phyloP scores from a whole-genome alignment of 53 echinoderm and acorn worm genomes.

The Zoroaster sp. region DNA sequence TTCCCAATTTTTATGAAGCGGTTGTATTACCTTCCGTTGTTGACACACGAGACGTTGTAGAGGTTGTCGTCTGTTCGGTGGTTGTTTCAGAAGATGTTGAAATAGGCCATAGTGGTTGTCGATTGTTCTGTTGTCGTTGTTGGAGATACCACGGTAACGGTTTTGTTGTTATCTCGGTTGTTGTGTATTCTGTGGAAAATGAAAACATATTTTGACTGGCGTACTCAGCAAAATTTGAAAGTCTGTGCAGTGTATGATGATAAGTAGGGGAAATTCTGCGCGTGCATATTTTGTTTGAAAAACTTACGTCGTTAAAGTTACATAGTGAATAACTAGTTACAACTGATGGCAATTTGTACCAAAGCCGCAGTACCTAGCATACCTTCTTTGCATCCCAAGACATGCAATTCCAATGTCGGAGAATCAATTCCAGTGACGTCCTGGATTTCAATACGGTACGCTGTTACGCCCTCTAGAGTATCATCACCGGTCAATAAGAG shows the following conservation, averaged over 20 bases:
- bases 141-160: neutral
- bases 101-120: neutral
- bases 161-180: neutral
- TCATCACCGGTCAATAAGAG: neutral
- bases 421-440: neutral
- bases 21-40: neutral
- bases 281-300: no score
- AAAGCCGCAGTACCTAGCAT: no score
- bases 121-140: neutral
- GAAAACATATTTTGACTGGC: no score
- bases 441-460: neutral
- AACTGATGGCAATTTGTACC: no score
- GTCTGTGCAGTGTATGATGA: no score
- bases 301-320: no score
- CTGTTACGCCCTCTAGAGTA: neutral
- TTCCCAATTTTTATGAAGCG: no score
- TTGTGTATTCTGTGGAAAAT: neutral
- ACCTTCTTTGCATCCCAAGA: neutral
- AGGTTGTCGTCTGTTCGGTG: neutral
- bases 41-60: neutral
- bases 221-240: no score
- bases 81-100: neutral
- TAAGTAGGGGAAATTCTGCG: no score
- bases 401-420: neutral
- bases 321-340: no score